These are phyloP conservation scores for Andrena bicolor DNA, from an alignment of 2,888 invertebrate species.

Conservation along the genomic window DNA sequence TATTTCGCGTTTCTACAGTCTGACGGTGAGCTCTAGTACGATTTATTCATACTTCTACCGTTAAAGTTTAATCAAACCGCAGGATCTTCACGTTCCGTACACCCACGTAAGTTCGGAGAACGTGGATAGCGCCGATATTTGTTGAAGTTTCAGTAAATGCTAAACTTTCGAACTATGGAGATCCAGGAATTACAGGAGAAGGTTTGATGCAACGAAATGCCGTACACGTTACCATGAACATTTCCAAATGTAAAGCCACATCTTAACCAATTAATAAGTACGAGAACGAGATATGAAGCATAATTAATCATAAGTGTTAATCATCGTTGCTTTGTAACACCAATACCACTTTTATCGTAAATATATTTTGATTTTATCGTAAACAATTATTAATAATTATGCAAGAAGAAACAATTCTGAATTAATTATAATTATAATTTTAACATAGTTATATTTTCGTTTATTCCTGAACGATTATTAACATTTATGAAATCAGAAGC, in stretches of 20 bases:
- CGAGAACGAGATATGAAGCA: too few species aligned
- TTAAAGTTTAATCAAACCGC: conserved; percentile 50
- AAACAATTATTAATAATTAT: too few species aligned
- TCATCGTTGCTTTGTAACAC: too few species aligned
- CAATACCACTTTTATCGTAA: too few species aligned
- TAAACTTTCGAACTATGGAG: conserved; percentile 30
- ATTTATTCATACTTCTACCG: conserved; percentile 30
- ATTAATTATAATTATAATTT: too few species aligned
- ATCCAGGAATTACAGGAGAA: conserved; percentile 24
- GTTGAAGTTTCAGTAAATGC: conserved; percentile 50
- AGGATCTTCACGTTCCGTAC: conserved; percentile 47
- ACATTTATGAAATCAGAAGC: too few species aligned
- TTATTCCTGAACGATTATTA: too few species aligned
- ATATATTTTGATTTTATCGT: too few species aligned
- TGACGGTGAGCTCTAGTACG: not conserved
- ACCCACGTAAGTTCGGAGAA: conserved; percentile 28
- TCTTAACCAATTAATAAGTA: too few species aligned
- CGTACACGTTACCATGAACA: not conserved
- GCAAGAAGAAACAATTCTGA: too few species aligned
- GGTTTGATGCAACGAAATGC: conserved; percentile 24
- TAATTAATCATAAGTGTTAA: too few species aligned
- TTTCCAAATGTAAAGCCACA: not conserved
- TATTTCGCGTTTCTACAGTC: not conserved
- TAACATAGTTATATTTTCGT: too few species aligned
- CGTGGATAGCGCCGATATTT: conserved; percentile 45